Percentiles rank a stretch among this genome's conserved stretches.
Conservation (phyloP, 37 sponge, comb jelly and placozoan genomes). For the Crambe crambe region DNA sequence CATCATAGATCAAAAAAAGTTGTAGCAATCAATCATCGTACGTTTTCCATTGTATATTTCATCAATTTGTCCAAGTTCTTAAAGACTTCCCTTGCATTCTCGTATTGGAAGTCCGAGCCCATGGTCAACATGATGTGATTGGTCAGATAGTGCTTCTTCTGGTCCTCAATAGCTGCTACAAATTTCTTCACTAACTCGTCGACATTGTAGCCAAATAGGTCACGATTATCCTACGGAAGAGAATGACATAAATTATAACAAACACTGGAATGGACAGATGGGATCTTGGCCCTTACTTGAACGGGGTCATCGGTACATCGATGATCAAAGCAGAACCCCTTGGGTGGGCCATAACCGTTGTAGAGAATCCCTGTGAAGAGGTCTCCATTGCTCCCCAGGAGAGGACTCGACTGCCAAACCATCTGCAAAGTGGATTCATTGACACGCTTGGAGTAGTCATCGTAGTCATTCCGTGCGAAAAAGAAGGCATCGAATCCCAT, state of each 20-base stretch:
- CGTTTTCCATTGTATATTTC: slow-evolving; percentile 66
- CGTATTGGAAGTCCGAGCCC: slow-evolving; percentile 91
- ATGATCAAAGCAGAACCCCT: slow-evolving; percentile 88
- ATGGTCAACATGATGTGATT: slow-evolving; percentile 94
- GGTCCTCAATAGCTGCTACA: slow-evolving; percentile 29
- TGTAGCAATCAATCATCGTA: neutral
- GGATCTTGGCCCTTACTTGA: slow-evolving; percentile 9
- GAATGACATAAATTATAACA: too few relatives aligned
- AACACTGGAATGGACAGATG: neutral
- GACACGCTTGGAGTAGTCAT: slow-evolving; percentile 51
- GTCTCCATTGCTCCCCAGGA: slow-evolving; percentile 52
- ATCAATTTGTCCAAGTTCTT: slow-evolving; percentile 94
- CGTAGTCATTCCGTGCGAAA: slow-evolving; percentile 93
- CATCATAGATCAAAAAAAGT: neutral
- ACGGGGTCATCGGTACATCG: slow-evolving; percentile 75
- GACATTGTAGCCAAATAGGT: slow-evolving; percentile 78
- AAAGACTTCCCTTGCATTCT: slow-evolving; percentile 76
- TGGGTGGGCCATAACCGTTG: slow-evolving; percentile 74
- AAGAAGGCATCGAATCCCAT: slow-evolving; percentile 90
- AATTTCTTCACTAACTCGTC: slow-evolving; percentile 61
- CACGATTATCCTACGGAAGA: slow-evolving; percentile 68
- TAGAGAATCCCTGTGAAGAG: slow-evolving; percentile 88
- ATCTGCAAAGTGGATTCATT: slow-evolving; percentile 64
- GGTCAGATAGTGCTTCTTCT: slow-evolving; percentile 55
- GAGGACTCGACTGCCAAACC: slow-evolving; percentile 75